A percentile compares a stretch with the other conserved stretches of the same genome.
phyloP scores from a whole-genome alignment of 2,113 vertebrate species.

The Psettodes erumei region DNA sequence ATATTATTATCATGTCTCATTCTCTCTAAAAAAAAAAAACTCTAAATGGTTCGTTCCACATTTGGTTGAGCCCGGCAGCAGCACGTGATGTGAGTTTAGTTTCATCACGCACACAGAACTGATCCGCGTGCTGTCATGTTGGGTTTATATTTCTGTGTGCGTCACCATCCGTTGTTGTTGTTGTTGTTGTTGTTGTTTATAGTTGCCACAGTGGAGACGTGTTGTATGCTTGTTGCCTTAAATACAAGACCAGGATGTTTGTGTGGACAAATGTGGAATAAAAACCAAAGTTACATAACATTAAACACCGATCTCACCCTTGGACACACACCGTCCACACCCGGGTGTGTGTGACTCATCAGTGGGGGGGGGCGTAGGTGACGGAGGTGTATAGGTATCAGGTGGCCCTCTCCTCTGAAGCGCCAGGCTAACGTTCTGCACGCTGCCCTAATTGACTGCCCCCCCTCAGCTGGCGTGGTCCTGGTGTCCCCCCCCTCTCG shows the following conservation, averaged over 20 bases:
- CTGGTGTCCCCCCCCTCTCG: slow-evolving; percentile 72
- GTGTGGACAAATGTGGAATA: too few relatives aligned
- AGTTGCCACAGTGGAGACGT: too few relatives aligned
- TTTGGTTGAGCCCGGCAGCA: not conserved
- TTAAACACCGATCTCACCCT: slow-evolving; percentile 18
- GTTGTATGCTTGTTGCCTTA: too few relatives aligned
- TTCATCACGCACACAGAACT: too few relatives aligned
- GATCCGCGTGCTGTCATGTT: too few relatives aligned
- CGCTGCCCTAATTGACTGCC: slow-evolving; percentile 74
- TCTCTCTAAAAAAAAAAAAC: not conserved
- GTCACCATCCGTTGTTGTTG: too few relatives aligned
- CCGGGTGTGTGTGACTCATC: slow-evolving; percentile 36
- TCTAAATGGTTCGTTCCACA: not conserved
- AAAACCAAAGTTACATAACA: slow-evolving; percentile 46
- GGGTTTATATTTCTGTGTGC: too few relatives aligned
- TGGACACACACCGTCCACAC: not conserved
- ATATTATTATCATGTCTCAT: not conserved
- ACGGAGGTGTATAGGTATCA: slow-evolving; percentile 76
- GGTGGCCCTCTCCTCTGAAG: slow-evolving; percentile 71
- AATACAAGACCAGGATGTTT: too few relatives aligned
- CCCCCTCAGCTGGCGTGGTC: slow-evolving; percentile 70
- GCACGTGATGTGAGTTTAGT: too few relatives aligned
- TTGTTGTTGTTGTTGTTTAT: too few relatives aligned
- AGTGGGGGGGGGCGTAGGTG: slow-evolving; percentile 21
- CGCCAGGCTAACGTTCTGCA: slow-evolving; percentile 63